Base-by-base conservation (phyloP, 2,113 vertebrate species). In the Upupa epops region DNA sequence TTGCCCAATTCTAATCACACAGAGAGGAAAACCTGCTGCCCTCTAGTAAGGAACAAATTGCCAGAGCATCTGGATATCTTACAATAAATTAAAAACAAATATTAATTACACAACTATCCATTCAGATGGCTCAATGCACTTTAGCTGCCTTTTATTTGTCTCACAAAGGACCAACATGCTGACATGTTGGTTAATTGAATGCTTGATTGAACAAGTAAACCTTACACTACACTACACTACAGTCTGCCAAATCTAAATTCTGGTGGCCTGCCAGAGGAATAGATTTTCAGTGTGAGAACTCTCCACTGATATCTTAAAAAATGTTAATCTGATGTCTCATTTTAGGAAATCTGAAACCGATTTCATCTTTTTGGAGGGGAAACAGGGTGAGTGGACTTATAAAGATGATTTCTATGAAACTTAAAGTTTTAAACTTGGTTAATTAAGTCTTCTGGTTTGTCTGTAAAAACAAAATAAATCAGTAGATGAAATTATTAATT, bases 51-150 rank as follows among this genome's bases (percentile, higher is more conserved):
- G 56, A 95, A 92, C 34, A 54, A 42, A 72, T 63, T 95, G 45
- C 63, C 59, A 88, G 70, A 92, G 59, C 88, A 89, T 88, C 82
- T 96, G 92, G 86, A 81, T 75, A 91, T 75, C 58, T 77, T 91
- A 69, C 45, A 89, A 63, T 92, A 92, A 93, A 94, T 96, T 90
- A 95, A 96, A 96, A 95, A n/a, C 80, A 96, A 95, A 96, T 96
- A 96, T 96, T 96, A 96, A 97, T 97, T 96, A 86, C 74, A 79
- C 61, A 94, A 37, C 78, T 82, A 77, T 59, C 71, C 60, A 83
- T 83, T 93, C 83, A 80, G 73, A 88, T 13, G 8, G 48, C 82
- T 90, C 88, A 88, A 32, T 94, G 84, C 70, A 89, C 79, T 89
- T 89, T 84, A 95, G 82, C 84, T 94, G 88, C 74, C 86, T 95